These are phyloP conservation scores for Karalla daura DNA, from an alignment of 2,797 vertebrate genomes.

Conservation along the genomic window DNA sequence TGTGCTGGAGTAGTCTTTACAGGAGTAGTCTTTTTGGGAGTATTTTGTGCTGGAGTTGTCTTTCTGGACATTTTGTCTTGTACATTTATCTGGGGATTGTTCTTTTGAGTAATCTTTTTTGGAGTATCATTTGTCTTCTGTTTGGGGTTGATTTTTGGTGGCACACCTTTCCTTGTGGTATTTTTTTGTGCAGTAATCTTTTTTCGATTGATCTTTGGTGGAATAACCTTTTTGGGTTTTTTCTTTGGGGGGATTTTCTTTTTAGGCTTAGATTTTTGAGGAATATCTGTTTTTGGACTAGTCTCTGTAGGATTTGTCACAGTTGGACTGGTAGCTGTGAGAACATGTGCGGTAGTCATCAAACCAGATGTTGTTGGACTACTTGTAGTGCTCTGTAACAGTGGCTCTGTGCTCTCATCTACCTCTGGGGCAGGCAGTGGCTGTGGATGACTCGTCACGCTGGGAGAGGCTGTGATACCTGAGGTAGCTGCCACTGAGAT, in stretches of 20 bases:
- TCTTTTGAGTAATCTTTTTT: conserved; percentile 27
- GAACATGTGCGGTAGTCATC: background rate
- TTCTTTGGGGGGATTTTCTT: conserved; percentile 36
- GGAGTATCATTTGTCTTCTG: conserved; percentile 29
- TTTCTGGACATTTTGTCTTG: conserved; percentile 18
- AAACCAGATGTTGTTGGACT: conserved; percentile 28
- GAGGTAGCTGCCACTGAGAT: conserved; percentile 23
- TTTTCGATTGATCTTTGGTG: conserved; percentile 48
- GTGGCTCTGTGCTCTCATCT: conserved; percentile 17
- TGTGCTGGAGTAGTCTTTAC: conserved; percentile 18
- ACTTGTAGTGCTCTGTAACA: conserved; percentile 26
- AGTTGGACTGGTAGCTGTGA: conserved; percentile 18
- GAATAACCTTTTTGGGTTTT: conserved; percentile 44
- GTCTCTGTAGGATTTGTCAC: conserved; percentile 12
- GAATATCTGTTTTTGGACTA: conserved; percentile 10
- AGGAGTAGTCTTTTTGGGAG: background rate
- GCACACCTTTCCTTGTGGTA: conserved; percentile 31
- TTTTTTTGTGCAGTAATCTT: conserved; percentile 38
- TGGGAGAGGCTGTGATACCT: conserved; percentile 26
- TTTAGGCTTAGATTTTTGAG: conserved; percentile 45
- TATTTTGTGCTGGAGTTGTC: background rate
- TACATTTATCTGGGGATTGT: background rate
- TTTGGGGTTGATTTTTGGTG: conserved; percentile 36
- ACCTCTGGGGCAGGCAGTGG: conserved; percentile 44
- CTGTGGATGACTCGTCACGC: conserved; percentile 21